Evolutionary conservation across 2,113 vertebrate species (phyloP), one percentile per base, ranked within the genome.

Genomic region (Podarcis muralis): DNA sequence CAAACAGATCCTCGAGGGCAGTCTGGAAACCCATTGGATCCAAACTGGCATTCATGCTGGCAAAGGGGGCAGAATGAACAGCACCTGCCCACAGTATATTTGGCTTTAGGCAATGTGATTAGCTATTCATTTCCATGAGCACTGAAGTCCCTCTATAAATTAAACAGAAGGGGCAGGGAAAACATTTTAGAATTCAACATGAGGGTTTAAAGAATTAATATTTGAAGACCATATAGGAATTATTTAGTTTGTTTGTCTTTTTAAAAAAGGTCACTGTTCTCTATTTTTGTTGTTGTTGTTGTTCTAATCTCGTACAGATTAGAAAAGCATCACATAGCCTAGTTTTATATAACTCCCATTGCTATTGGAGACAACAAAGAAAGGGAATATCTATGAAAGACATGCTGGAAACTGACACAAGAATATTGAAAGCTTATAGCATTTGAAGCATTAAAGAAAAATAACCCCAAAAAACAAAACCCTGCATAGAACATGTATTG

Each of bases 401-500:
- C 90, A 94, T 88, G 71, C 83, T 81, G n/a, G 78, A 22, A 68
- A 87, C 83, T 68, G 62, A 53, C 66, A 77, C 86, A 48, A 89
- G 75, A 79, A 90, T 48, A 6, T 8, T 57, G n/a, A 84, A 86
- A 93, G 86, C 40, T 76, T 87, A 87, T 72, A 66, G 76, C 2
- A 0, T 91, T 93, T 80, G 87, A 90, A 95, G 83, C n/a, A 75
- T 83, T 48, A n/a, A n/a, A n/a, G n/a, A n/a, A 48, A 48, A 48
- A 53, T 9, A 53, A 53, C 85, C 37, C 4, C 71, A 16, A 3
- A 72, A 32, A 16, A 32, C 15, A 74, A n/a, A 74, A 95, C 89
- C 90, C 93, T 89, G 92, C 85, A 72, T 62, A 30, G 91, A 95
- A 83, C 32, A 77, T 35, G 48, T 77, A 84, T 37, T 91, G 95